phyloP scores from a whole-genome alignment of 1,140 invertebrate genomes.

The Propsilocerus akamusi region DNA sequence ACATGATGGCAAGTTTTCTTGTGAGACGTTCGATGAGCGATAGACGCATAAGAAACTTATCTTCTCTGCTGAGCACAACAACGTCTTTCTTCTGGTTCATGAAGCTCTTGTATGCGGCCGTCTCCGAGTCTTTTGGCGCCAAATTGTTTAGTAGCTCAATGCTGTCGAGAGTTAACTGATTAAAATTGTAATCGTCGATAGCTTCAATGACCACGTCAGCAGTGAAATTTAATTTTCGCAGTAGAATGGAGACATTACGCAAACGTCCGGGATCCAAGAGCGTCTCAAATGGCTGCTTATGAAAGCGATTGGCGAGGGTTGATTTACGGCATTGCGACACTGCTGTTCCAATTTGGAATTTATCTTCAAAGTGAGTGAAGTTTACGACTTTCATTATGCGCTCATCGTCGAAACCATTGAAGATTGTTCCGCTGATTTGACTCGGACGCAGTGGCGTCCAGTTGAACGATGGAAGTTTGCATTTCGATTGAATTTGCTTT shows the following conservation, averaged over 20 bases:
- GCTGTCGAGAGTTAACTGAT: neutral
- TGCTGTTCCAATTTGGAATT: neutral
- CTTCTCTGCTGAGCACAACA: neutral
- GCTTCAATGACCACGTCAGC: neutral
- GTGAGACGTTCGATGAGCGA: neutral
- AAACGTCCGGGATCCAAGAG: neutral
- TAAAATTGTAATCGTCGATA: neutral
- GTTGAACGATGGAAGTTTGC: neutral
- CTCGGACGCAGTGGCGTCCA: neutral
- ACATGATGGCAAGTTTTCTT: neutral
- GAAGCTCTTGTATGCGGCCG: neutral
- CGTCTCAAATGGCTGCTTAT: neutral
- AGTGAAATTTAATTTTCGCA: neutral
- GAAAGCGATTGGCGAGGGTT: neutral
- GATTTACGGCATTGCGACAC: neutral
- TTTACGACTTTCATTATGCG: neutral
- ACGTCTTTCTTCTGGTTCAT: neutral
- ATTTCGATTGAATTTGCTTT: neutral
- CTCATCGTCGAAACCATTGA: neutral
- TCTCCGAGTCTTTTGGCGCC: neutral
- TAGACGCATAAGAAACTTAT: neutral
- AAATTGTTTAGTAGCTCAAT: neutral
- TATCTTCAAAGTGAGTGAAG: slow-evolving; percentile 1
- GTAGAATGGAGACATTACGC: neutral
- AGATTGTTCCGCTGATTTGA: neutral